Conservation (phyloP, 2,113 vertebrate species). For the Ophiodon elongatus region DNA sequence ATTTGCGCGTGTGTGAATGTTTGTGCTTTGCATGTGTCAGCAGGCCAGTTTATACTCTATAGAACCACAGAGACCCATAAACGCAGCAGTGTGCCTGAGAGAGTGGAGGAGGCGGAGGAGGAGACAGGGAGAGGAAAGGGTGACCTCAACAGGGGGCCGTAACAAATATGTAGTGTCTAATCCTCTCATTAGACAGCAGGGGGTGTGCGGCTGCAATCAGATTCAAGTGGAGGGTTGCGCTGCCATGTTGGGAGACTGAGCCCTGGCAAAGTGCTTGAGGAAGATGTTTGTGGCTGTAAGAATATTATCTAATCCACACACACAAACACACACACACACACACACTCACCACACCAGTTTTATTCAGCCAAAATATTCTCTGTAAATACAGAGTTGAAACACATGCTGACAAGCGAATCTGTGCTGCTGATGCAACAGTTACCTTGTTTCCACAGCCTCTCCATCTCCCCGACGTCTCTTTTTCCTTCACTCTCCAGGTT, state of each 20-base stretch:
- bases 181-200: conserved; percentile 74
- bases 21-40: conserved; percentile 70
- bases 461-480: neutral
- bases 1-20: conserved; percentile 50
- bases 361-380: neutral
- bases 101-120: conserved; percentile 32
- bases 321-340: conserved; percentile 4
- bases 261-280: conserved; percentile 42
- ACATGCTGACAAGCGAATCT: neutral
- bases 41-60: conserved; percentile 60
- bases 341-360: conserved; percentile 4
- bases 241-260: conserved; percentile 56
- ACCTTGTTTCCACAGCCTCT: neutral
- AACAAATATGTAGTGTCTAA: conserved; percentile 71
- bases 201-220: conserved; percentile 68
- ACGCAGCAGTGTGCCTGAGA: conserved; percentile 59
- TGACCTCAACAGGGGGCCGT: conserved; percentile 57
- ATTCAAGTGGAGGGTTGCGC: conserved; percentile 40
- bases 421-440: conserved; percentile 1
- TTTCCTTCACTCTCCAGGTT: neutral
- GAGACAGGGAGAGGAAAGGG: conserved; percentile 51
- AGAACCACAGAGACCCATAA: conserved; percentile 72
- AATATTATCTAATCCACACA: conserved; percentile 53
- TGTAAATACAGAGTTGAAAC: neutral
- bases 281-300: conserved; percentile 57